Evolutionary conservation across 2,113 vertebrate species (phyloP).

Genomic region (Sisor rabdophorus): DNA sequence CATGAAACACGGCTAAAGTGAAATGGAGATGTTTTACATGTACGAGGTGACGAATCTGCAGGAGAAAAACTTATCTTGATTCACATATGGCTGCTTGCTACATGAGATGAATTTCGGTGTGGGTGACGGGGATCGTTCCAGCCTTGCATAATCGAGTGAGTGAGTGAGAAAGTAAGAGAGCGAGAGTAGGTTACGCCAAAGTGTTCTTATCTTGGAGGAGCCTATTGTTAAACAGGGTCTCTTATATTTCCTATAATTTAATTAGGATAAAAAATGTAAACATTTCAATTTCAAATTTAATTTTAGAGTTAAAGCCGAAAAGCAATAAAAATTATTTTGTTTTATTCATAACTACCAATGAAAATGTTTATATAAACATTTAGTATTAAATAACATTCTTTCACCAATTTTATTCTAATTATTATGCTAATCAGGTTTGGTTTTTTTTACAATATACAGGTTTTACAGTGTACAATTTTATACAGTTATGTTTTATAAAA

Average conservation of each 20-base stretch:
- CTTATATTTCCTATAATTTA: neutral
- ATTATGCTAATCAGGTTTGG: neutral
- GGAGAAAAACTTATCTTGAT: conserved; percentile 19
- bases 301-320: no score
- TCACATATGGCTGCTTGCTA: conserved; percentile 16
- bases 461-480: no score
- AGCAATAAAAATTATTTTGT: neutral
- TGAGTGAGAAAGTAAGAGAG: neutral
- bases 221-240: neutral
- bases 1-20: conserved; percentile 4
- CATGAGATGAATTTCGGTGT: conserved; percentile 32
- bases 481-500: neutral
- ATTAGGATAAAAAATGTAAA: neutral
- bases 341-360: no score
- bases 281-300: neutral
- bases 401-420: no score
- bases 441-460: neutral
- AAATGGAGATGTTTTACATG: conserved; percentile 29
- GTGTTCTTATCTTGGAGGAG: neutral
- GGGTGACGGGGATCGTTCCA: conserved; percentile 1
- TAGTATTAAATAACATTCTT: neutral
- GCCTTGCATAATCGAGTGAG: neutral
- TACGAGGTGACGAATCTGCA: conserved; percentile 8
- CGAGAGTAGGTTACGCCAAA: neutral
- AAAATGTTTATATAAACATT: no score